These are phyloP conservation scores for Linnaemya tessellans DNA, from an alignment of 2,888 invertebrate genomes.

Conservation along the genomic window DNA sequence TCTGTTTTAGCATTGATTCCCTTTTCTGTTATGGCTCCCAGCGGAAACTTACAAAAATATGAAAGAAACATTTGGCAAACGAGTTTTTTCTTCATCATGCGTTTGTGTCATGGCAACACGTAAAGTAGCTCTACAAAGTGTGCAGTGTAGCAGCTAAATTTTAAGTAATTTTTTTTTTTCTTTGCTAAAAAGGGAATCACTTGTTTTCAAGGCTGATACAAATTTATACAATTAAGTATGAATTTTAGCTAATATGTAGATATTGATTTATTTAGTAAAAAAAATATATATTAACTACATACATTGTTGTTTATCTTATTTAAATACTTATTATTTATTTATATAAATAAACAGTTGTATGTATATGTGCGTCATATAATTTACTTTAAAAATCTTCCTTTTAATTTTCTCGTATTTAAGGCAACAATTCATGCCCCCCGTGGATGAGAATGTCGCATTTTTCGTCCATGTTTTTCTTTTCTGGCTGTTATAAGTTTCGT, in stretches of 20 bases:
- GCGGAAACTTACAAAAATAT: constrained; percentile 58
- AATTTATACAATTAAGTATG: too few relatives aligned
- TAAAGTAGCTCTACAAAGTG: constrained; percentile 51
- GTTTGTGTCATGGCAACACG: constrained; percentile 27
- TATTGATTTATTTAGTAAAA: too few relatives aligned
- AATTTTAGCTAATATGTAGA: neutral
- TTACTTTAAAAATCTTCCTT: too few relatives aligned
- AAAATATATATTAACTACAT: too few relatives aligned
- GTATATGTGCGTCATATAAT: too few relatives aligned
- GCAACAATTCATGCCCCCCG: constrained; percentile 26
- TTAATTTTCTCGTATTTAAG: too few relatives aligned
- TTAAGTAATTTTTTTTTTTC: neutral
- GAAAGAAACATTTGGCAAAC: constrained; percentile 65
- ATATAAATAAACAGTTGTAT: too few relatives aligned
- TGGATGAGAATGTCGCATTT: constrained; percentile 47
- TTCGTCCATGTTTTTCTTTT: constrained; percentile 17
- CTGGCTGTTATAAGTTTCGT: constrained; percentile 10
- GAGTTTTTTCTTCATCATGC: constrained; percentile 8
- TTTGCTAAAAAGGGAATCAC: neutral
- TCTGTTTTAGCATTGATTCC: constrained; percentile 40
- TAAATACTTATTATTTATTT: too few relatives aligned
- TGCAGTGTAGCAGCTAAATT: constrained; percentile 38
- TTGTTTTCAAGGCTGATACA: neutral
- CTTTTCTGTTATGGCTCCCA: constrained; percentile 52
- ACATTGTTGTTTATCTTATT: neutral